These are phyloP conservation scores for Diogma glabrata DNA, from an alignment of 2,888 invertebrate species.

Conservation along the genomic window DNA sequence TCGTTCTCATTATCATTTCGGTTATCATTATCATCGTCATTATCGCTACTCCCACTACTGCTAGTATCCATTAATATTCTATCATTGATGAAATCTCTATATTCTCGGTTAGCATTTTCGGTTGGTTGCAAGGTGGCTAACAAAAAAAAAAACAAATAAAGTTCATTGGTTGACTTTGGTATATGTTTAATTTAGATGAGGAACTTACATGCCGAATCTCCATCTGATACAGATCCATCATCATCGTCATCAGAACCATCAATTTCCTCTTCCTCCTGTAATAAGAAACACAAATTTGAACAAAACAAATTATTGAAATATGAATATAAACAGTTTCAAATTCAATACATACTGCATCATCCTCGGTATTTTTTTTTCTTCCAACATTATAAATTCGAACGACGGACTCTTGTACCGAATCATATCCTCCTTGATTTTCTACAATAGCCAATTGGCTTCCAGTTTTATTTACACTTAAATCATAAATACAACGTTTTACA, in stretches of 20 bases:
- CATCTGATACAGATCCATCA: conserved; percentile 39
- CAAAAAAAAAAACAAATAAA: too few species aligned
- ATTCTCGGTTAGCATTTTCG: too few species aligned
- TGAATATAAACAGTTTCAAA: neutral
- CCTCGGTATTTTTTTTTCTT: conserved; percentile 72
- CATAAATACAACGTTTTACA: conserved; percentile 80
- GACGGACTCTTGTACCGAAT: conserved; percentile 76
- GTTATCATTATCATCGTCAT: conserved; percentile 13
- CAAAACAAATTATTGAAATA: too few species aligned
- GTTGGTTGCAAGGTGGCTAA: too few species aligned
- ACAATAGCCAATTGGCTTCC: conserved; percentile 85
- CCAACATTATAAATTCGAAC: conserved; percentile 91
- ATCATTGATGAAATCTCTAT: conserved; percentile 11
- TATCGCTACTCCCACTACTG: conserved; percentile 7
- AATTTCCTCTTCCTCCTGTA: conserved; percentile 51
- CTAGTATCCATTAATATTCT: too few species aligned
- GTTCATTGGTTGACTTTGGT: too few species aligned
- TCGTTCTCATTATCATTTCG: conserved; percentile 17
- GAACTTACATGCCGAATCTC: conserved; percentile 23
- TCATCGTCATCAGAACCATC: conserved; percentile 48
- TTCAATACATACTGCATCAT: conserved; percentile 69
- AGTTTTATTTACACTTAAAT: conserved; percentile 67
- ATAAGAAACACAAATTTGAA: too few species aligned
- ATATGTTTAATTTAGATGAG: too few species aligned
- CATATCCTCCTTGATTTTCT: conserved; percentile 76